Evolutionary conservation across 2,113 vertebrate species (phyloP), one percentile per base, ranked within the genome.

Genomic region (Notarius lentiginosus): DNA sequence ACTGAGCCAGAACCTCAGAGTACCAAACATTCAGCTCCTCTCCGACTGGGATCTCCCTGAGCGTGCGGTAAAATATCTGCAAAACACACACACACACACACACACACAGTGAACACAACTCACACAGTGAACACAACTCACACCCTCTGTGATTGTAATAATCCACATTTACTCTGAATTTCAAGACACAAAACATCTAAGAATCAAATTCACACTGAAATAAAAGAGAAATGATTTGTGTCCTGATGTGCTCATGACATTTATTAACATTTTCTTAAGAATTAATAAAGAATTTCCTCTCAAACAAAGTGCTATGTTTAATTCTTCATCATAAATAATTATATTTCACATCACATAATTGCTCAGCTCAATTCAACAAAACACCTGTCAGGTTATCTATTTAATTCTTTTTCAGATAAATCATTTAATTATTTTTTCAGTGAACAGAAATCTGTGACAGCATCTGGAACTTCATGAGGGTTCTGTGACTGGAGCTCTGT

Each of bases 11-110:
- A 20, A 96, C 89, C 91, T 95, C 97, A 87, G 97, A 99, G 91
- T 99, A 99, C 98, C 98, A 99, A 53, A 97, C 98, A 3, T 96
- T 96, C 89, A 99, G 94, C 91, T 99, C 98, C 89, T 99, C 98
- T 91, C 98, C 98, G 1, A 96, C 94, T 63, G 97, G 97, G 87
- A 99, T 96, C 63, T 99, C 97, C 92, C 96, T 93, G 79, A 99
- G 89, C 0, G 97, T 96, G 58, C 96, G 94, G 90, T 99, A 99
- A 93, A 98, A 99, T 87, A 99, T 97, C 98, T 99, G 90, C 58
- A 24, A 18, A n/a, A 68, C 61, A 83, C 41, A 83, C 24, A 79
- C 51, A 79, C 53, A 58, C 53, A 18, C 68, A 41, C 68, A 72
- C 68, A 72, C 68, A 72, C 68, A 72, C 61, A 30, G 30, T 70